Conservation (phyloP, 2,888 invertebrate species). For the Drosophila kambysellisi region DNA sequence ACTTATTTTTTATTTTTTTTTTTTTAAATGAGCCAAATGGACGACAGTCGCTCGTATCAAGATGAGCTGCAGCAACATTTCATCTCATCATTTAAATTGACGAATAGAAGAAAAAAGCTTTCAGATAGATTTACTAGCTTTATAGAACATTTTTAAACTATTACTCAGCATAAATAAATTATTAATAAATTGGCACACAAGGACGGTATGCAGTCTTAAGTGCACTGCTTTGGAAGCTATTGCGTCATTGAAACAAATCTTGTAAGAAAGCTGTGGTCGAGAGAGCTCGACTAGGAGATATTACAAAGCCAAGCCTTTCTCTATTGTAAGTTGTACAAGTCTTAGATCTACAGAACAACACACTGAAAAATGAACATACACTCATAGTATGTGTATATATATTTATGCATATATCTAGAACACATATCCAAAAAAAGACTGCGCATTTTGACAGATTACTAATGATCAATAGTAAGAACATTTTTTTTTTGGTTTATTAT, state of each 20-base stretch:
- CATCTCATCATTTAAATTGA: background rate
- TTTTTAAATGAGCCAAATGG: constrained; percentile 21
- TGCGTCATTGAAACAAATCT: background rate
- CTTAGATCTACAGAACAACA: background rate
- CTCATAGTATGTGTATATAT: background rate
- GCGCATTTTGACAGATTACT: background rate
- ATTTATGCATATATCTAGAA: too few species aligned
- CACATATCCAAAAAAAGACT: too few species aligned
- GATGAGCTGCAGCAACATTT: background rate
- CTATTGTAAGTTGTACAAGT: background rate
- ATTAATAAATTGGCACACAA: background rate
- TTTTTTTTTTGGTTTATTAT: background rate
- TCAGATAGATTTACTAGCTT: background rate
- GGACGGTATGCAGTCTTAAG: background rate
- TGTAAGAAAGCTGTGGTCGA: background rate
- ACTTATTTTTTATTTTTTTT: constrained; percentile 1
- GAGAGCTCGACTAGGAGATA: background rate
- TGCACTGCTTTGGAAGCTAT: background rate
- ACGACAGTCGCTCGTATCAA: background rate
- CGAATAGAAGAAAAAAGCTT: background rate
- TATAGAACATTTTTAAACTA: background rate
- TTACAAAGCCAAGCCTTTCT: background rate
- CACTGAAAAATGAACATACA: background rate
- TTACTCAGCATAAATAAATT: background rate
- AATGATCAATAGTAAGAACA: background rate